Base-by-base conservation (phyloP, 2,113 vertebrate species). In the Rattus rattus region DNA sequence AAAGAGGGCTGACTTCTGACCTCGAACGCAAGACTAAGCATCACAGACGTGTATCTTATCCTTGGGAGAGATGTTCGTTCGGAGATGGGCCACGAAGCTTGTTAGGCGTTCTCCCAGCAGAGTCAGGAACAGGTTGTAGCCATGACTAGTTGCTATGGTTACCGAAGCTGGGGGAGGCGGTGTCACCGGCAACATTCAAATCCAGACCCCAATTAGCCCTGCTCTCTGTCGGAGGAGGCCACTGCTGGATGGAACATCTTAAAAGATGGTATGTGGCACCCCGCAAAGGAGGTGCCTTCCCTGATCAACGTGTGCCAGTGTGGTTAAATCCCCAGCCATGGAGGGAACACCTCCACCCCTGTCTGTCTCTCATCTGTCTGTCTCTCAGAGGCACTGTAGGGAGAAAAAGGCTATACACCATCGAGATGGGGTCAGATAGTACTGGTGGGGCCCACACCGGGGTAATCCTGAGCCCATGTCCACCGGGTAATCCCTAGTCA, bases 161-260 rank as follows among this genome's bases (percentile, higher is more conserved):
- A 88, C 17, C 2, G 26, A 0, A 47, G 10, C 86, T 7, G 7
- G 43, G 12, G 12, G 3, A 4, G 7, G 20, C 3, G 28, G 59
- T 43, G n/a, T 14, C 59, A 72, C 47, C 14, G 43, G 77, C 59
- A 43, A 67, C 81, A 39, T 43, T 94, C 13, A 47, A 77, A 92
- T 76, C 84, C 92, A 81, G 92, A 59, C 6, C 43, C 75, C 8
- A 0, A 28, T 30, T 19, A 49, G 28, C 0, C 2, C 17, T 2
- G 16, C n/a, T 87, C 85, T 7, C 10, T 9, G 26, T 36, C 43
- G 11, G 75, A 49, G 54, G 4, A 30, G 0, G 1, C 39, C 20
- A 17, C 5, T 17, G 5, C 16, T 20, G 19, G 24, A 33, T 7
- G 0, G n/a, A 12, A 26, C 19, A 4, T 22, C 11, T 2, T 20